Percentiles rank a stretch among this genome's conserved stretches.
phyloP scores from a whole-genome alignment of 2,797 vertebrate genomes.

The Enteromius treurensis region DNA sequence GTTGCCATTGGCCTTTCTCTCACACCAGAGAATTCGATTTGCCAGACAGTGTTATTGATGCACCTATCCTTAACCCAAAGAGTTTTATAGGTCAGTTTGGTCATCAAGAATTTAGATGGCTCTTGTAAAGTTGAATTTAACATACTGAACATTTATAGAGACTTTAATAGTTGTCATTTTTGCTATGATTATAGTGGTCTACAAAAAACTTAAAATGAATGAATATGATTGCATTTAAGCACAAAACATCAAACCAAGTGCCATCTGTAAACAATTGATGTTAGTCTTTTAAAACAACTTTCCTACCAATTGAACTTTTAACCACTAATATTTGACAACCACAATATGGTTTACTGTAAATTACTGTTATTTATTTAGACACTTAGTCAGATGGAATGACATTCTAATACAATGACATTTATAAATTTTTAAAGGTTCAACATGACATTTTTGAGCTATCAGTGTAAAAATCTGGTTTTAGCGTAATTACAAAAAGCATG shows the following conservation, averaged over 20 bases:
- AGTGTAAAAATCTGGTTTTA: not conserved
- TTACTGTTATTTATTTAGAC: not conserved
- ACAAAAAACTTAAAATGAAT: slow-evolving; percentile 2
- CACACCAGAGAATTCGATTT: slow-evolving; percentile 68
- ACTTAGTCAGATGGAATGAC: not conserved
- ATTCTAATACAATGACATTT: not conserved
- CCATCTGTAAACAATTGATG: not conserved
- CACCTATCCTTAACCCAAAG: slow-evolving; percentile 61
- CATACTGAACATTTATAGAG: slow-evolving; percentile 16
- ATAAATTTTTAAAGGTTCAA: not conserved
- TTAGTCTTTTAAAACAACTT: not conserved
- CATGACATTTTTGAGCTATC: not conserved
- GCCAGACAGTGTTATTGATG: slow-evolving; percentile 72
- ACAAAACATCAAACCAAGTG: not conserved
- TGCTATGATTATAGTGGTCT: not conserved
- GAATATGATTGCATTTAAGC: not conserved
- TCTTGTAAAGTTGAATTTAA: slow-evolving; percentile 20
- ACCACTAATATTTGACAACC: not conserved
- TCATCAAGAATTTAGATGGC: slow-evolving; percentile 31
- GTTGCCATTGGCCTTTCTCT: slow-evolving; percentile 75
- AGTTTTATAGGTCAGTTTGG: slow-evolving; percentile 10
- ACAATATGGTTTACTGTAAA: not conserved
- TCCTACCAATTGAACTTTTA: not conserved
- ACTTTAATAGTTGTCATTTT: slow-evolving; percentile 41
- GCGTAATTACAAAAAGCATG: not conserved